Evolutionary conservation across 2,888 invertebrate genomes (phyloP), one percentile per base, ranked within the genome.

Genomic region (Hetaerina titia): DNA sequence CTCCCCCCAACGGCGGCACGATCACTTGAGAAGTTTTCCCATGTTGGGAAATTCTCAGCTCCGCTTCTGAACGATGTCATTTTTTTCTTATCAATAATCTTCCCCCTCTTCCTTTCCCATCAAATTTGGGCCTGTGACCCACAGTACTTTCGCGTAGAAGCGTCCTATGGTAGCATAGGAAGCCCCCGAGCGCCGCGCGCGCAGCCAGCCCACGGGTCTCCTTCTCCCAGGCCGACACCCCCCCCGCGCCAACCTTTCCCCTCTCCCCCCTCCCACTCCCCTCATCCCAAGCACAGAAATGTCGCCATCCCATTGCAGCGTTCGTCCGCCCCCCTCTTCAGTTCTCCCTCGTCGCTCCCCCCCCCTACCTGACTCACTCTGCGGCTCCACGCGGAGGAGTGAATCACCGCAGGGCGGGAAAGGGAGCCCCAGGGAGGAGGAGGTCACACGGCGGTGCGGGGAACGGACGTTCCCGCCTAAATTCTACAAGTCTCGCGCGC

Each of bases 301-400:
- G 81, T 81, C 81, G 81, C 31, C 81, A 22, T 81, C 81, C 81
- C 81, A 81, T 81, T 81, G 25, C 81, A 25, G 31, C 31, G 81
- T 13, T 45, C 1, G 25, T 31, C 25, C 25, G 25, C 81, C 81
- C n/a, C 74, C 69, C 69, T 22, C 81, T 13, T 5, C n/a, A 25
- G 8, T 6, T 25, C n/a, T 81, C 31, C 8, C 25, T 25, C 81
- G 11, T 9, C 81, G 0, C n/a, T 1, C 31, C 31, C 81, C 5
- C 81, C 31, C 31, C 6, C 17, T 17, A 81, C 81, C 81, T 81
- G 81, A 81, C 81, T 81, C 81, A 81, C 31, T 81, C 74, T 81
- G 74, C 74, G 74, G 31, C 74, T 81, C 81, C 81, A 81, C 81
- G 81, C 81, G 81, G 81, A 81, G 81, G 69, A 81, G 81, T 81